A percentile compares a stretch with the other conserved stretches of the same genome.
phyloP scores from a whole-genome alignment of 2,797 vertebrate genomes.

The Anguilla obscura region DNA sequence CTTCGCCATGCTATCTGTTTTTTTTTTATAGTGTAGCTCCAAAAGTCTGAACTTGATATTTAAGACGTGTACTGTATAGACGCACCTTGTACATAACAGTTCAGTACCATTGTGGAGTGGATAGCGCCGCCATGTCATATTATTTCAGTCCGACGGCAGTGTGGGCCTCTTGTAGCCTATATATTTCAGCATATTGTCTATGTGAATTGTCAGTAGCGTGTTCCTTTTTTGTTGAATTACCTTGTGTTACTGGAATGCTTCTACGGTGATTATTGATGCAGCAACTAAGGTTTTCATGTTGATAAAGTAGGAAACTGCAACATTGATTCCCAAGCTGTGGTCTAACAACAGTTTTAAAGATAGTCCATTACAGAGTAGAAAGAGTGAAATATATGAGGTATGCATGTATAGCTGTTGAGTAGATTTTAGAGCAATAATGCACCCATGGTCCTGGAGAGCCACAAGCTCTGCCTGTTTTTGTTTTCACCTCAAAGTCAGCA shows the following conservation, averaged over 20 bases:
- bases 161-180: neutral
- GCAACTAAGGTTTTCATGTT: neutral
- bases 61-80: neutral
- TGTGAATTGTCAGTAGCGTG: neutral
- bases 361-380: neutral
- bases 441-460: neutral
- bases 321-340: neutral
- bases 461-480: neutral
- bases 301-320: neutral
- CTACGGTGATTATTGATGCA: neutral
- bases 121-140: constrained; percentile 42
- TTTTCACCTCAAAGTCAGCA: too few relatives aligned
- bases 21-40: neutral
- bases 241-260: neutral
- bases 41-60: neutral
- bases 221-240: neutral
- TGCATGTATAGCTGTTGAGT: neutral
- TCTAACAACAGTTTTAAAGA: neutral
- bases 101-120: constrained; percentile 48
- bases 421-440: neutral
- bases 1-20: neutral
- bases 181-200: neutral
- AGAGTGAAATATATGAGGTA: neutral
- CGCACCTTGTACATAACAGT: constrained; percentile 11
- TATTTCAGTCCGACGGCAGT: neutral